Base-by-base conservation (phyloP, 1,140 invertebrate genomes). In the Physella acuta region DNA sequence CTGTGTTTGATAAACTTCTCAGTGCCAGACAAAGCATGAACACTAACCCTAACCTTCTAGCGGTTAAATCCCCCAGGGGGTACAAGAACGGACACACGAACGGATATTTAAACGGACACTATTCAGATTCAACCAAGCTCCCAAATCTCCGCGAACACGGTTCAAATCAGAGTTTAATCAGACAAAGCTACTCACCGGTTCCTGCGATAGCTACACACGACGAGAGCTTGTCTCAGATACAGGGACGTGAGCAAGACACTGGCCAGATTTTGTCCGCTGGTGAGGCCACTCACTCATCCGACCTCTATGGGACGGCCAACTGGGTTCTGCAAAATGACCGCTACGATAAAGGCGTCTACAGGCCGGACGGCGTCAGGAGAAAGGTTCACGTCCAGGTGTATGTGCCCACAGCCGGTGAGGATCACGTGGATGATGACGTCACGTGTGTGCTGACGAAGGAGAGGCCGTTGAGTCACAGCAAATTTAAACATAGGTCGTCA, bases 341-440 rank as follows among this genome's bases (percentile, higher is more conserved):
- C 37, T 36, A 59, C 49, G 72, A 71, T 3, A 17, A 31, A 5
- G 49, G 37, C 0, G 53, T 28, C 2, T 36, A 55, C 14, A 44
- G 55, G 1, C 63, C 67, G 2, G 52, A 64, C 14, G 20, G 33
- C 11, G 37, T 49, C 33, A 39, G 39, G 8, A 49, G 61, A 58
- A 75, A 68, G 52, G 36, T 73, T 5, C n/a, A 31, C 14, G 65
- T 73, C 1, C 37, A 68, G 24, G 66, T 73, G n/a, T 71, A 63
- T 39, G 28, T 73, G 20, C 72, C 72, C 30, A 68, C 52, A 36
- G 68, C 68, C 2, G 60, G 28, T 24, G 17, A 44, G 14, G 72
- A 71, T 4, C 3, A 52, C 1, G 51, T 11, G 16, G 69, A 71
- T 14, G 72, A 71, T 11, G 71, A 69, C 36, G 39, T 44, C 8